phyloP scores from a whole-genome alignment of 2,797 vertebrate genomes.

The Alcedo atthis region DNA sequence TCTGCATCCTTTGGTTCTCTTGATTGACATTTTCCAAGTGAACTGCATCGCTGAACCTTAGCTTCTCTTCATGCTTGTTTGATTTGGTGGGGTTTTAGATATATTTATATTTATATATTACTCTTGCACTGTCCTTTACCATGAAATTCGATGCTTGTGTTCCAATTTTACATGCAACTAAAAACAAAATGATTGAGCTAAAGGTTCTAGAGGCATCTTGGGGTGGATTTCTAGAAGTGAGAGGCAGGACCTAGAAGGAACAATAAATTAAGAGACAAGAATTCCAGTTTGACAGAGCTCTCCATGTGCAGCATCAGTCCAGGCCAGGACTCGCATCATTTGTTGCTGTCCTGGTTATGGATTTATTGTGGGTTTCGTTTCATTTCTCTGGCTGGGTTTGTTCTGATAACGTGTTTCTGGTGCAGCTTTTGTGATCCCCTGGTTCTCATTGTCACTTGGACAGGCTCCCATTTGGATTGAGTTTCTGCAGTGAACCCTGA shows the following conservation, averaged over 20 bases:
- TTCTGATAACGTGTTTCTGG: neutral
- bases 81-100: neutral
- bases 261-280: neutral
- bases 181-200: neutral
- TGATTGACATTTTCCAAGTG: neutral
- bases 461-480: neutral
- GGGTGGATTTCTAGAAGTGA: neutral
- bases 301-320: neutral
- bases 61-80: neutral
- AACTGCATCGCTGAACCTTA: neutral
- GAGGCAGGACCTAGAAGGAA: neutral
- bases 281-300: neutral
- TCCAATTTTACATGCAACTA: neutral
- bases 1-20: neutral
- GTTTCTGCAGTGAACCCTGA: slow-evolving; percentile 1
- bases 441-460: neutral
- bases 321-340: neutral
- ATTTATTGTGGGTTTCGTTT: neutral
- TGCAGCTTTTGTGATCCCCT: neutral
- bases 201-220: neutral
- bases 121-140: neutral
- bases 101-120: neutral
- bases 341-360: neutral
- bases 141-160: neutral
- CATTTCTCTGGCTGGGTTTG: neutral